These are phyloP conservation scores for Ophonus ardosiacus DNA, from an alignment of 2,888 invertebrate genomes.

Conservation along the genomic window DNA sequence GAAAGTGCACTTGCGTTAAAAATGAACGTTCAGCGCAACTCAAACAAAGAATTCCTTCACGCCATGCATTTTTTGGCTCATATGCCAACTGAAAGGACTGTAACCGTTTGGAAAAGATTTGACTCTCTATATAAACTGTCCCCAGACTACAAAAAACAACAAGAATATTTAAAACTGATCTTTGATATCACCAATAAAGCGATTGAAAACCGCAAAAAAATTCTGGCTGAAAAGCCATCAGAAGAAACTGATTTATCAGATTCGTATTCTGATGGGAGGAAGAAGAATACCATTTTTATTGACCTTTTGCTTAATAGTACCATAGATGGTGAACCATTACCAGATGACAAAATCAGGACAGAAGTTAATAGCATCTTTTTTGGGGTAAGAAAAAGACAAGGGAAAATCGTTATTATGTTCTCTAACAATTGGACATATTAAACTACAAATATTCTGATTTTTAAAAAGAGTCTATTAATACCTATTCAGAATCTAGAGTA, in stretches of 20 bases:
- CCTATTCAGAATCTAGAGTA: no score
- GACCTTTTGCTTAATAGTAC: neutral
- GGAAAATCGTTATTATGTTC: no score
- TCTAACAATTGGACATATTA: neutral
- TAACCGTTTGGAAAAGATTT: slow-evolving; percentile 27
- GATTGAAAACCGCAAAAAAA: slow-evolving; percentile 28
- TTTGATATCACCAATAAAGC: slow-evolving; percentile 1
- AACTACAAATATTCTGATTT: no score
- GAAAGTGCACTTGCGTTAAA: slow-evolving; percentile 80
- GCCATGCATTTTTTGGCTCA: slow-evolving; percentile 71
- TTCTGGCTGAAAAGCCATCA: neutral
- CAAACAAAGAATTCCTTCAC: slow-evolving; percentile 74
- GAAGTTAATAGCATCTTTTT: neutral
- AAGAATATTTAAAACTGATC: slow-evolving; percentile 8
- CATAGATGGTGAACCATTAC: neutral
- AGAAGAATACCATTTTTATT: neutral
- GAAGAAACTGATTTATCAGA: neutral
- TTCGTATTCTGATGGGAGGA: neutral
- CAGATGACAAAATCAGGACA: neutral
- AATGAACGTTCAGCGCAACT: slow-evolving; percentile 73
- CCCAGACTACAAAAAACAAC: slow-evolving; percentile 16
- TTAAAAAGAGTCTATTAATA: no score
- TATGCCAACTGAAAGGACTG: neutral
- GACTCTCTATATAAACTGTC: slow-evolving; percentile 30
- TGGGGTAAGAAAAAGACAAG: no score